phyloP scores from a whole-genome alignment of 30 jellyfish, hydroid and myxozoan genomes.

The Rhopilema esculentum region DNA sequence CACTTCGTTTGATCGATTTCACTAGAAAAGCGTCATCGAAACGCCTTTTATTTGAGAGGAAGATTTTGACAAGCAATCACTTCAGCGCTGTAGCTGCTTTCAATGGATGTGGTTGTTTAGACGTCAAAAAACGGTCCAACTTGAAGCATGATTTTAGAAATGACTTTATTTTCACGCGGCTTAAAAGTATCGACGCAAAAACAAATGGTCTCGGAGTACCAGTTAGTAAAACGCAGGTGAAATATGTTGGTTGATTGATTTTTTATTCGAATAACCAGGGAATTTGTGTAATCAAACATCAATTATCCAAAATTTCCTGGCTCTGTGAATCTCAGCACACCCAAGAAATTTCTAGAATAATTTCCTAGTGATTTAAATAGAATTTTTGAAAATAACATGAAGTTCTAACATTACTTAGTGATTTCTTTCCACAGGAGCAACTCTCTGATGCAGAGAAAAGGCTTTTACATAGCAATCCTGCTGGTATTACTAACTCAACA shows the following conservation, averaged over 20 bases:
- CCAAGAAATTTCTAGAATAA: no score
- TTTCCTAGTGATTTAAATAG: no score
- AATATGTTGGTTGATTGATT: no score
- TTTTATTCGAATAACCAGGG: no score
- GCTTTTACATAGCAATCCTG: slow-evolving; percentile 71
- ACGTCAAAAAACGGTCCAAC: background rate
- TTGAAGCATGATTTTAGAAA: background rate
- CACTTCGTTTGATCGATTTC: background rate
- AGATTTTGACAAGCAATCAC: background rate
- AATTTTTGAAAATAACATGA: no score
- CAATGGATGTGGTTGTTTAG: background rate
- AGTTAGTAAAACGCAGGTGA: background rate
- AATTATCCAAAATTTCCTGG: no score
- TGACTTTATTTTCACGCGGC: background rate
- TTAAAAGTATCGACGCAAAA: background rate
- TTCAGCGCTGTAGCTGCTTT: background rate
- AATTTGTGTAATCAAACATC: no score
- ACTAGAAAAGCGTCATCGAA: background rate
- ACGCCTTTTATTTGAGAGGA: background rate
- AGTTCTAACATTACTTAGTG: background rate
- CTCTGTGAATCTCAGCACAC: no score
- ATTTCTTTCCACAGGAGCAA: background rate
- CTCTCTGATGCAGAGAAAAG: slow-evolving; percentile 47
- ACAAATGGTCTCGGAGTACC: background rate
- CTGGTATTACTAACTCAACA: slow-evolving; percentile 60